Conservation (phyloP, 2,113 vertebrate species). For the Silurus asotus region DNA sequence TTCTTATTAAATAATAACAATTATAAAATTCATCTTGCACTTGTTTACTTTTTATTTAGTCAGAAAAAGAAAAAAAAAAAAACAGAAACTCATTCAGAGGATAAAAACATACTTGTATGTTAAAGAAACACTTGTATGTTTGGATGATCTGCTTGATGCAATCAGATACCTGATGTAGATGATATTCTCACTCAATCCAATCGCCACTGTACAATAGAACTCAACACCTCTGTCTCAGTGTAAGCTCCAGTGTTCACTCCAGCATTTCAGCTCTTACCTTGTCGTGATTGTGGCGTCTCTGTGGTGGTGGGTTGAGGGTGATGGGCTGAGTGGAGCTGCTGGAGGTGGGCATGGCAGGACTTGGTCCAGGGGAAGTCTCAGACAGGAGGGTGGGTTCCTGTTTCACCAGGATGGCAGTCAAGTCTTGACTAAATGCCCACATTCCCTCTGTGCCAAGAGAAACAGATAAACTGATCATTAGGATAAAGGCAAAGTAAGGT, state of each 20-base stretch:
- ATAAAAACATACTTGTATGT: background rate
- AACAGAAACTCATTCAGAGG: too few relatives aligned
- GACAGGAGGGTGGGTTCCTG: slow-evolving; percentile 84
- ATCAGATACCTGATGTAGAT: background rate
- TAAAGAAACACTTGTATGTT: too few relatives aligned
- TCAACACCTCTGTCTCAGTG: background rate
- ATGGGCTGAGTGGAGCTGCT: slow-evolving; percentile 67
- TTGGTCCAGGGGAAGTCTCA: slow-evolving; percentile 68
- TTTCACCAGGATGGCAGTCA: slow-evolving; percentile 94
- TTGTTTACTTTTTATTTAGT: too few relatives aligned
- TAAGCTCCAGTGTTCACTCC: background rate
- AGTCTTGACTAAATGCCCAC: slow-evolving; percentile 92
- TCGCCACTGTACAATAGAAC: background rate
- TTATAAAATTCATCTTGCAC: too few relatives aligned
- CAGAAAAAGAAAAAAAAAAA: too few relatives aligned
- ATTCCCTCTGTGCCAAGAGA: slow-evolving; percentile 82
- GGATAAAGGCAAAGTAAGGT: background rate
- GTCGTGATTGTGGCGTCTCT: slow-evolving; percentile 79
- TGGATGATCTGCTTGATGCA: background rate
- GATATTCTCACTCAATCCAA: background rate
- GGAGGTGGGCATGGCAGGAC: slow-evolving; percentile 62
- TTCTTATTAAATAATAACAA: too few relatives aligned
- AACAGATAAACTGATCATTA: slow-evolving; percentile 31
- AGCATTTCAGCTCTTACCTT: slow-evolving; percentile 63
- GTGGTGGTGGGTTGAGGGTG: slow-evolving; percentile 80